Evolutionary conservation across 2,113 vertebrate genomes (phyloP), one percentile per base, ranked within the genome.

Genomic region (Megaceryle torquata): DNA sequence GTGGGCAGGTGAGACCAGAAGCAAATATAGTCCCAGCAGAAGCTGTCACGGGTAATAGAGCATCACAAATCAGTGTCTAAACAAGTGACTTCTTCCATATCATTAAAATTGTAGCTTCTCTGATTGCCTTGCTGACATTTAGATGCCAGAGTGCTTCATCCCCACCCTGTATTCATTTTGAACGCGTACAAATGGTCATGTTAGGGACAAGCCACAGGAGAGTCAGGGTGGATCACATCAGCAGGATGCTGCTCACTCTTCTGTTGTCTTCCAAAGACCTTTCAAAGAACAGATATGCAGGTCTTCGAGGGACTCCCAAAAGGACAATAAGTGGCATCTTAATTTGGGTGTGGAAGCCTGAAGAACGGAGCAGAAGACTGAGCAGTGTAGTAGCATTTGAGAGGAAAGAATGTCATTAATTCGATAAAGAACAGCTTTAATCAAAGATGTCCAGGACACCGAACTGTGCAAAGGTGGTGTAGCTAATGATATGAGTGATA

Each of bases 1-100:
- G 3, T 60, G 64, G n/a, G 77, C 92, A 92, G 78, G 87, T 65
- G 54, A 89, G 71, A 95, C 65, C 78, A 95, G 82, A 89, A 91
- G 84, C 48, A 89, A 92, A 87, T 79, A 37, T 15, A 91, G 57
- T 64, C 57, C 77, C 56, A 79, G 72, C 29, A 43, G 53, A 75
- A 96, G 64, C 84, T 91, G 86, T 82, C 91, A 89, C 0, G 3
- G 67, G 71, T 48, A 59, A 85, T 19, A 69, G 59, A 88, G 41
- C 63, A 9, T 50, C 46, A 67, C 0, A 1, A 76, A 57, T 89
- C 84, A 61, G 74, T 53, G 65, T 89, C 70, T 63, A 46, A 84
- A 48, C n/a, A 59, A 93, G 54, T 9, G 28, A 65, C 67, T 85
- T 50, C 59, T 88, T 72, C 91, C 61, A n/a, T 8, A 29, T 12